Evolutionary conservation across 2,113 vertebrate genomes (phyloP).

Genomic region (Lota lota): DNA sequence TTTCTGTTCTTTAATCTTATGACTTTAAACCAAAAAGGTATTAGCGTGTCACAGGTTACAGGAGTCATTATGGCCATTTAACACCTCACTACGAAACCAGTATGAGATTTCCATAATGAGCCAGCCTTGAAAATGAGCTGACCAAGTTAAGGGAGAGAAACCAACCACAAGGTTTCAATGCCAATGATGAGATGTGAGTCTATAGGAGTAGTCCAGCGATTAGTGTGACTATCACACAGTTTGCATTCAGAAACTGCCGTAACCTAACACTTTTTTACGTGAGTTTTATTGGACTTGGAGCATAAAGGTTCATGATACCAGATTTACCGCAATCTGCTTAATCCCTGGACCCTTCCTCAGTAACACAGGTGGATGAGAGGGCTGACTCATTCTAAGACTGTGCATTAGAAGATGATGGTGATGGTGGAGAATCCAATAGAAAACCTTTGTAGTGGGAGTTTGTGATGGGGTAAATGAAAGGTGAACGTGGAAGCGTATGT

Average conservation of each 20-base stretch:
- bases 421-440: not conserved
- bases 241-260: slow-evolving; percentile 9
- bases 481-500: no score
- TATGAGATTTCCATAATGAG: no score
- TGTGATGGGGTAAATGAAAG: no score
- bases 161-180: slow-evolving; percentile 7
- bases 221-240: not conserved
- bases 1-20: no score
- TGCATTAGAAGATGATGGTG: not conserved
- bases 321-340: not conserved
- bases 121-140: no score
- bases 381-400: not conserved
- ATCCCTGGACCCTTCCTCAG: not conserved
- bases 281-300: slow-evolving; percentile 13
- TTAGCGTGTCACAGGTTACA: no score
- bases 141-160: no score
- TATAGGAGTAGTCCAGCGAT: slow-evolving; percentile 12
- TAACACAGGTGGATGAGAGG: not conserved
- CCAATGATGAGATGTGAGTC: not conserved
- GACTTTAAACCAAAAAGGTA: no score
- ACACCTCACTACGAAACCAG: no score
- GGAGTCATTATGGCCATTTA: no score
- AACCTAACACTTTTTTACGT: not conserved
- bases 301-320: slow-evolving; percentile 25
- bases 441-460: not conserved